Conservation (phyloP, 2,797 vertebrate species). For the Diglossa cyanea region DNA sequence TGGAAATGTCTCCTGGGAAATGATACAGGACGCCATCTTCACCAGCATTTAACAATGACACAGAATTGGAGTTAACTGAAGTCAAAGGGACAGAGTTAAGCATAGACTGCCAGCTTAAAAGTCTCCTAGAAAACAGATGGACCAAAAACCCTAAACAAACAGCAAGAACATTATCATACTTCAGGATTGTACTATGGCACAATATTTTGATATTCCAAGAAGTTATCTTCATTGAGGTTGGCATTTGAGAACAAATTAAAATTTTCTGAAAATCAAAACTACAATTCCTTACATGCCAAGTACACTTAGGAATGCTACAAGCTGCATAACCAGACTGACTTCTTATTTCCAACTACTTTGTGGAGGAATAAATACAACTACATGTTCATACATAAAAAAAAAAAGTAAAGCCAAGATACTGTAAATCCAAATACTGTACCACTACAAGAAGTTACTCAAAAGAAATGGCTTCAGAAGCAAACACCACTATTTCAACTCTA, state of each 20-base stretch:
- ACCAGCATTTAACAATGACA: not conserved
- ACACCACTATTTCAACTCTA: not conserved
- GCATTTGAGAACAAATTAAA: not conserved
- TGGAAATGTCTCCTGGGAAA: not conserved
- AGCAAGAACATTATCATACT: not conserved
- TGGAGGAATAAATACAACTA: not conserved
- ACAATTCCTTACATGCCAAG: not conserved
- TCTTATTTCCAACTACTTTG: not conserved
- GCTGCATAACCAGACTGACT: not conserved
- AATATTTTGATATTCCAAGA: not conserved
- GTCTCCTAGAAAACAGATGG: not conserved
- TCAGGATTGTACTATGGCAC: not conserved
- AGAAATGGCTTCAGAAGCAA: not conserved
- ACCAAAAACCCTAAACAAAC: not conserved
- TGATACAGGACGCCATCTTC: not conserved
- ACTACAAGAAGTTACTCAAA: not conserved
- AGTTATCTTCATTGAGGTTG: not conserved
- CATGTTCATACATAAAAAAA: not conserved
- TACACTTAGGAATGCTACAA: not conserved
- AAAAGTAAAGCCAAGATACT: not conserved
- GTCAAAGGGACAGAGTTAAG: not conserved
- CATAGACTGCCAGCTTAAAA: not conserved
- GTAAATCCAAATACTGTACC: not conserved
- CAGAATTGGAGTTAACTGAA: not conserved
- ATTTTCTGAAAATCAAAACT: not conserved